Percentiles rank a stretch among this genome's conserved stretches.
Conservation (phyloP, 2,888 invertebrate species). For the Cyclophora punctaria region DNA sequence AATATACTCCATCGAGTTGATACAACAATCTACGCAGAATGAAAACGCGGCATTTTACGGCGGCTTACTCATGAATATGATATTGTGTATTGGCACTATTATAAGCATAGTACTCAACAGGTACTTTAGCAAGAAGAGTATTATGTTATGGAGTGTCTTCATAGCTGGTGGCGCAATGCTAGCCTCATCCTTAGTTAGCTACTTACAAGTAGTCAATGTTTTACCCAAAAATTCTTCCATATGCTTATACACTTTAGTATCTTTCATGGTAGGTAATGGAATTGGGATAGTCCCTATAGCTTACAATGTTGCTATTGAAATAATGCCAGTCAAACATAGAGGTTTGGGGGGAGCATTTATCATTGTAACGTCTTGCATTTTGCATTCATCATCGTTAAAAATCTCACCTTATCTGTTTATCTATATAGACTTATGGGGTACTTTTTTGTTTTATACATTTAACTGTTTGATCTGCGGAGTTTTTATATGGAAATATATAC, state of each 20-base stretch:
- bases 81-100: constrained; percentile 8
- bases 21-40: constrained; percentile 12
- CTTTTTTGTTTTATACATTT: constrained; percentile 13
- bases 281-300: constrained; percentile 10
- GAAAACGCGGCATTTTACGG: constrained; percentile 11
- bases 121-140: constrained; percentile 15
- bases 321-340: constrained; percentile 21
- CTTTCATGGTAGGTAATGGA: constrained; percentile 10
- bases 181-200: constrained; percentile 3
- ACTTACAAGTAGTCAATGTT: constrained; percentile 8
- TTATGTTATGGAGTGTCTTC: constrained; percentile 9
- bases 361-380: constrained; percentile 10
- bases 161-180: constrained; percentile 7
- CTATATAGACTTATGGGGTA: constrained; percentile 15
- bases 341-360: constrained; percentile 17
- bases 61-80: constrained; percentile 5
- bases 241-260: constrained; percentile 11
- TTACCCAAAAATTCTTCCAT: constrained; percentile 12
- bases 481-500: constrained; percentile 15
- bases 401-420: constrained; percentile 16
- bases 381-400: constrained; percentile 14
- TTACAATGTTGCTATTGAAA: constrained; percentile 12
- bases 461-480: constrained; percentile 9
- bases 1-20: constrained; percentile 17
- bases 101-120: constrained; percentile 8